Evolutionary conservation across 1,140 invertebrate species (phyloP).

Genomic region (Agrilus planipennis): DNA sequence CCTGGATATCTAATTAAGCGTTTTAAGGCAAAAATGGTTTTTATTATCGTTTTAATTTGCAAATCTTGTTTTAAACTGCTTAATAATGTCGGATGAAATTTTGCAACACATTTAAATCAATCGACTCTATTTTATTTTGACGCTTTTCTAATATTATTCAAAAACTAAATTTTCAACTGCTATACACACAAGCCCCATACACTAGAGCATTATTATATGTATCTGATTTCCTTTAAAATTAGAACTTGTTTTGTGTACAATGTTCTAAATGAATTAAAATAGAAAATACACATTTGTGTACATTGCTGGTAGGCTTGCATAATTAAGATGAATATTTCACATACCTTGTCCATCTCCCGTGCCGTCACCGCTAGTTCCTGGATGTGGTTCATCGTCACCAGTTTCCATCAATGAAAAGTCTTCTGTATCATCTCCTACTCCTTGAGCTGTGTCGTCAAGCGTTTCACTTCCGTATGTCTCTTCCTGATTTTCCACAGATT

Average conservation of each 20-base stretch:
- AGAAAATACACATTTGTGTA: not conserved
- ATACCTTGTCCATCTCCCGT: conserved; percentile 30
- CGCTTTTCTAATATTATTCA: not conserved
- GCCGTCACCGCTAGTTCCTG: conserved; percentile 24
- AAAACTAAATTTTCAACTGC: not conserved
- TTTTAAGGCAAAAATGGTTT: too few relatives aligned
- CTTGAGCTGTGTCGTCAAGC: conserved; percentile 20
- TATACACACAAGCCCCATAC: too few relatives aligned
- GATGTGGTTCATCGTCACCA: conserved; percentile 25
- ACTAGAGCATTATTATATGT: too few relatives aligned
- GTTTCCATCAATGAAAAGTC: conserved; percentile 28
- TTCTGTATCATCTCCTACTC: conserved; percentile 24
- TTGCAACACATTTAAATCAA: not conserved
- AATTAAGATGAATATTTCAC: conserved; percentile 15
- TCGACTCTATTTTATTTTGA: not conserved
- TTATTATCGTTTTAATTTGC: not conserved
- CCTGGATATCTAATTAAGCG: too few relatives aligned
- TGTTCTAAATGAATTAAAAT: not conserved
- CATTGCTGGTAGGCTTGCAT: not conserved
- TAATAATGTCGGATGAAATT: too few relatives aligned
- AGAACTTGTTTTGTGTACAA: conserved; percentile 4
- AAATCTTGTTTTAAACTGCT: not conserved
- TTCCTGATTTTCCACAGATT: not conserved
- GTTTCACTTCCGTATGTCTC: conserved; percentile 11
- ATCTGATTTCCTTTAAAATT: too few relatives aligned